These are phyloP conservation scores for Gymnocheta viridis DNA, from an alignment of 2,888 invertebrate species.

Conservation along the genomic window DNA sequence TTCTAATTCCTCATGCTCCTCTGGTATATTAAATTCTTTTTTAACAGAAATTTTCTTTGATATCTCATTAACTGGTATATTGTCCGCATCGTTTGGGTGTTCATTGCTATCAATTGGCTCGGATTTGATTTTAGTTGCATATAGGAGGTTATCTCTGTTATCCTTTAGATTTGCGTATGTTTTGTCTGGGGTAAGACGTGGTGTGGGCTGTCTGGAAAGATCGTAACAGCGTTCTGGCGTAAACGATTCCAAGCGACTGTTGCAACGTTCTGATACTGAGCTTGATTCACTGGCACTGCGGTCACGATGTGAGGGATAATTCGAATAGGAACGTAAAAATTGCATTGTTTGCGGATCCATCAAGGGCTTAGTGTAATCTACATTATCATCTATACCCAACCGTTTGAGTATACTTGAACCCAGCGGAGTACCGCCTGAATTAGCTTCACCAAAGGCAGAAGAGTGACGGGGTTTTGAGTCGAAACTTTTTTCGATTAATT, in stretches of 20 bases:
- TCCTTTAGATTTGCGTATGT: constrained; percentile 68
- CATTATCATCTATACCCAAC: constrained; percentile 95
- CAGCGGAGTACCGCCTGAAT: constrained; percentile 86
- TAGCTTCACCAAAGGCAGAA: constrained; percentile 79
- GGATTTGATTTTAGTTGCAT: constrained; percentile 76
- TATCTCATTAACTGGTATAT: constrained; percentile 61
- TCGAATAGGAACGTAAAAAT: constrained; percentile 88
- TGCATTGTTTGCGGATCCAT: constrained; percentile 95
- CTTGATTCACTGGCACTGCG: constrained; percentile 94
- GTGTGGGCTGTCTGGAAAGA: constrained; percentile 78
- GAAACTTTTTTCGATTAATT: constrained; percentile 98
- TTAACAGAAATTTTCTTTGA: constrained; percentile 81
- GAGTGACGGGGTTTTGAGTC: constrained; percentile 91
- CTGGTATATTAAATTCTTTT: constrained; percentile 80
- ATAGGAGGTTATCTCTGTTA: constrained; percentile 47
- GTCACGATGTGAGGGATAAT: constrained; percentile 88
- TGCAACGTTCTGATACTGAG: constrained; percentile 91
- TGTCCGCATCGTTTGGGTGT: constrained; percentile 75
- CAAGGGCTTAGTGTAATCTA: constrained; percentile 94
- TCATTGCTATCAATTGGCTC: constrained; percentile 76
- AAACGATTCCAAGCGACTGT: constrained; percentile 90
- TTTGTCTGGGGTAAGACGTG: constrained; percentile 84
- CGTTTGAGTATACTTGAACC: constrained; percentile 95
- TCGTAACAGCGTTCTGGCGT: constrained; percentile 87
- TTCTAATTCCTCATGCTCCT: constrained; percentile 59